These are phyloP conservation scores for Agrotis ipsilon DNA, from an alignment of 2,888 invertebrate species.

Conservation along the genomic window DNA sequence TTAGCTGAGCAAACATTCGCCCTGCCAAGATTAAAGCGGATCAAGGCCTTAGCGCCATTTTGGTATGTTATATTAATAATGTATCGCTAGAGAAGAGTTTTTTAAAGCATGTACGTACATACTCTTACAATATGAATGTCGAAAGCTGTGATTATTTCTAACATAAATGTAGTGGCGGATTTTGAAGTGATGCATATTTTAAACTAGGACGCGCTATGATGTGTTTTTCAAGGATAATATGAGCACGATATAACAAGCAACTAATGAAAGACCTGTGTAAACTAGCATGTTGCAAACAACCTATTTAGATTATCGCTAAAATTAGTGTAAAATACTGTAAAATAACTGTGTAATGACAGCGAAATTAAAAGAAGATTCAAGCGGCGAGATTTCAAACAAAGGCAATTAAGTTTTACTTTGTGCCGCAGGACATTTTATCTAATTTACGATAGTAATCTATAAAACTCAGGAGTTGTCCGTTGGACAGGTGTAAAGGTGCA, in stretches of 20 bases:
- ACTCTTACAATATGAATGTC: not conserved
- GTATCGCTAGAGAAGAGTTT: not conserved
- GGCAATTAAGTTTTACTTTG: slow-evolving; percentile 12
- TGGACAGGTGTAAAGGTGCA: slow-evolving; percentile 79
- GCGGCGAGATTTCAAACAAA: not conserved
- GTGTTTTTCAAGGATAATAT: slow-evolving; percentile 30
- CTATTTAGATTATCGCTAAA: not conserved
- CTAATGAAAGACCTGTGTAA: slow-evolving; percentile 24
- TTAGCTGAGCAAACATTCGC: slow-evolving; percentile 52
- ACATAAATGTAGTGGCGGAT: slow-evolving; percentile 25
- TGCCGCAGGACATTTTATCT: slow-evolving; percentile 21
- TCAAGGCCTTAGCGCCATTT: slow-evolving; percentile 51
- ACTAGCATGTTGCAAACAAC: slow-evolving; percentile 1
- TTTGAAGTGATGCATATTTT: slow-evolving; percentile 32
- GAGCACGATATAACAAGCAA: slow-evolving; percentile 20
- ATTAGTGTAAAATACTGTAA: not conserved
- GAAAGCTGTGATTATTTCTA: slow-evolving; percentile 7
- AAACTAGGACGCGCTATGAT: slow-evolving; percentile 30
- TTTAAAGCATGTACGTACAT: not conserved
- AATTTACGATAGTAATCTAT: slow-evolving; percentile 46
- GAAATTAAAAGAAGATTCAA: not conserved
- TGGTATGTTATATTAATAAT: slow-evolving; percentile 10
- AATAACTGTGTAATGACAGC: not conserved
- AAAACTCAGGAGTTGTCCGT: slow-evolving; percentile 65
- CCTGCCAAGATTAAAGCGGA: slow-evolving; percentile 44